Base-by-base conservation (phyloP, 2,888 invertebrate species). In the Machimus atricapillus region DNA sequence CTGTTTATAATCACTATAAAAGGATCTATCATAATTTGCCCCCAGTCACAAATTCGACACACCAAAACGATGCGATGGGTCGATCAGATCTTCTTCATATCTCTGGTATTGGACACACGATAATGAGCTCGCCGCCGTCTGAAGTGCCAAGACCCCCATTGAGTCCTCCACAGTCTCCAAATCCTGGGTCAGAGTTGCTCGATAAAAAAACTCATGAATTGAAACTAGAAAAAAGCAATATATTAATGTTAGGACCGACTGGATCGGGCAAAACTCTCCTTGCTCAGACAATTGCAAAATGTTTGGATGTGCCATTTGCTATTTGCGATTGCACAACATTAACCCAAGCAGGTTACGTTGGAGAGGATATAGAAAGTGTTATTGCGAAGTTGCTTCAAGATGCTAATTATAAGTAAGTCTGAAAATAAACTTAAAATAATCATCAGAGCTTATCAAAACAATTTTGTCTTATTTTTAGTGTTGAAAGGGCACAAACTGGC, bases 291-390 rank as follows among this genome's bases (percentile, higher is more conserved):
- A 97, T 99, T 91, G 99, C 99, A 78, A 96, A 97, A 91, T 99
- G 99, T 92, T 94, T 99, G 90, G 99, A 99, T 93, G 99, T 99
- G 89, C 99, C 99, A 87, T 99, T 99, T 94, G 99, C 99, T 43
- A 99, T 99, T 91, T 99, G 99, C 93, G 99, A 99, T 94, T 99
- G 99, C 93, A 98, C 98, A 34, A 98, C 98, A 14, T 93, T 98
- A 56, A 98, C 98, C 14, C 98, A 98, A 93, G 98, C 98, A 34
- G 98, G 99, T 56, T 99, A 99, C 92, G 99, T 99, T 8, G 99
- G 99, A n/a, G 99, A 99, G 93, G 99, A 99, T 92, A 99, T 99
- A 90, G 99, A 99, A 93, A 98, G 98, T 91, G 99, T 99, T 85
- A 98, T 99, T 91, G 98, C 97, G 40, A 99, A 99, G 92, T 93